Evolutionary conservation across 2,888 invertebrate genomes (phyloP), one percentile per base, ranked within the genome.

Genomic region (Lochmaea capreae): DNA sequence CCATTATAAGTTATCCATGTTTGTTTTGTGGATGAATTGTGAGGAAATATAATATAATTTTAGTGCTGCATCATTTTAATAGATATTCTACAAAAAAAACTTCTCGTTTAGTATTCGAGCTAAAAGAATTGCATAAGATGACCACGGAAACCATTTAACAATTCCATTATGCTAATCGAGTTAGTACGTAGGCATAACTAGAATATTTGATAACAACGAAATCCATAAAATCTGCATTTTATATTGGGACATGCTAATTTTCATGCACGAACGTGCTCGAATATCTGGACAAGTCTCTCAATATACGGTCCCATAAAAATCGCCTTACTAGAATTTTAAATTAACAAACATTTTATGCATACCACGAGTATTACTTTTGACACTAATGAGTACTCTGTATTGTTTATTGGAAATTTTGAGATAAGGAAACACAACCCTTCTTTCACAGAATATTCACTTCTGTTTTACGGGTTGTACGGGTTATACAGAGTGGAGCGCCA

Each of bases 171-270:
- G 54, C 18, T 54, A 54, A 54, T 54, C 54, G 16, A 54, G 54
- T 54, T 54, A 54, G 18, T 54, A 18, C 10, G 54, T 54, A 54
- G 54, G 54, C 10, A 54, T 54, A 54, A 54, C 10, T 54, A 54
- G 54, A 54, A 54, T 54, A 54, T 54, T 54, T 54, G 54, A 54
- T 54, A 54, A 54, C 10, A 18, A 54, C 54, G 54, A 54, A 54
- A 54, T 54, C 54, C 54, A 54, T 54, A 18, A 54, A 54, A 54
- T 54, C 54, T 54, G 54, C 54, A 54, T 54, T 54, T 54, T 54
- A 54, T 54, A 54, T 54, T 18, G 54, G 54, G 18, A 54, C 54
- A 54, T 54, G 54, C 54, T 54, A 54, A 54, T 54, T 54, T 54
- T 16, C 18, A 18, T 18, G 54, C 54, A 54, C 54, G 54, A 54